Evolutionary conservation across 2,888 invertebrate species (phyloP), one percentile per base, ranked within the genome.

Genomic region (Coenonympha glycerion): DNA sequence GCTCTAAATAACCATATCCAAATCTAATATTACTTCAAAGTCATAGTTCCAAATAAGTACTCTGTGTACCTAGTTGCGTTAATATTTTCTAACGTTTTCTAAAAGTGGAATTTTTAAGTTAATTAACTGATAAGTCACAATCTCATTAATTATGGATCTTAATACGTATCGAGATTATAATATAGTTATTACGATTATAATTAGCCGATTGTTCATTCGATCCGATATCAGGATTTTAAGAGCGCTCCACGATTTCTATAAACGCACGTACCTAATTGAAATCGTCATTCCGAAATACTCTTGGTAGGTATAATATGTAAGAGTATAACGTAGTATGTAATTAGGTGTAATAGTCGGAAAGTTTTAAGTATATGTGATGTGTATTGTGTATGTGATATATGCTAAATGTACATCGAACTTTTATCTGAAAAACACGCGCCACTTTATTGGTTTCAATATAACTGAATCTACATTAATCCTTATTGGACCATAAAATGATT

Each of bases 141-240:
- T 33, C 21, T 34, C 34, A 26, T 36, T 46, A 40, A 46, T 51
- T 51, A 46, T 6, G n/a, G 37, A 45, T 13, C 13, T 40, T n/a
- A 33, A 45, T n/a, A n/a, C n/a, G n/a, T n/a, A n/a, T n/a, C n/a
- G n/a, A n/a, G n/a, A n/a, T n/a, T n/a, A n/a, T n/a, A n/a, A n/a
- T 34, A 19, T 18, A 19, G 19, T 30, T 30, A 42, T 44, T 26
- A 13, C 18, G 30, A 47, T 41, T 30, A 37, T 47, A 52, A 52
- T 52, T 16, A 36, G 36, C 33, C 37, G 48, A 48, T 52, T 52
- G 52, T 52, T 44, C 37, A 21, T 44, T 39, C 31, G 31, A 31
- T 44, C 9, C 18, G 19, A 19, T 42, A 47, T 30, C 21, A 21
- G 15, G n/a, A 6, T 28, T 47, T 44, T 22, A 44, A 24, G 11